Percentiles rank a stretch among this genome's conserved stretches.
These are phyloP conservation scores for Poecile atricapillus DNA, from an alignment of 2,113 vertebrate species.

Conservation along the genomic window DNA sequence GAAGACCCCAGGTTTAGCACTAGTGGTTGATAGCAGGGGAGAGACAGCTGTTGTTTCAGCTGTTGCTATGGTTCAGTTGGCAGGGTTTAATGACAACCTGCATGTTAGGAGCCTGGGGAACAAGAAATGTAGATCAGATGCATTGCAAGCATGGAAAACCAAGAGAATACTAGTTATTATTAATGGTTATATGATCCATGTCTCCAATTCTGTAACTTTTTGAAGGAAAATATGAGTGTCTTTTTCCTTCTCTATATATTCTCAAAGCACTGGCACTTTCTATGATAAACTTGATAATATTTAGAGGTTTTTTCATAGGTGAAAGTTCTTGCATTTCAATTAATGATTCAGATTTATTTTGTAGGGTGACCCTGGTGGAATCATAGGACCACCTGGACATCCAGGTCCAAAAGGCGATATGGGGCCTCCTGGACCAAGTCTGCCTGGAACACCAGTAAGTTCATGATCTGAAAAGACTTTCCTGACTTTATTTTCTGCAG, in stretches of 20 bases:
- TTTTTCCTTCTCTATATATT: neutral
- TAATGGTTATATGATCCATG: neutral
- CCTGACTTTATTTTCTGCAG: neutral
- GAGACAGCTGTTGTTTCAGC: neutral
- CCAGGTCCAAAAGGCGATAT: constrained; percentile 91
- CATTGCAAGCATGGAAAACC: neutral
- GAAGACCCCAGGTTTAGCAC: neutral
- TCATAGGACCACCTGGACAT: constrained; percentile 79
- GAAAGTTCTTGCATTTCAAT: neutral
- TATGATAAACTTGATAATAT: neutral
- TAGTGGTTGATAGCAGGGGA: neutral
- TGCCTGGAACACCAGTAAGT: constrained; percentile 77
- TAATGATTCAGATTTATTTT: neutral
- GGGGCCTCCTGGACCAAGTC: constrained; percentile 79
- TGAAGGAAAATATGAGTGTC: neutral
- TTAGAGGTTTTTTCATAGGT: neutral
- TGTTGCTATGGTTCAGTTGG: neutral
- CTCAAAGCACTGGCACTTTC: neutral
- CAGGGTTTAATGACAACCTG: neutral
- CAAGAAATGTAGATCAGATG: neutral
- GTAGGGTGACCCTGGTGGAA: constrained; percentile 86
- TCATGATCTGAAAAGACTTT: neutral
- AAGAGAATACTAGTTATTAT: neutral
- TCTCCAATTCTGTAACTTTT: neutral
- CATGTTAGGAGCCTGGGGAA: neutral